Conservation (phyloP, 2,888 invertebrate species). For the Leptothorax acervorum region DNA sequence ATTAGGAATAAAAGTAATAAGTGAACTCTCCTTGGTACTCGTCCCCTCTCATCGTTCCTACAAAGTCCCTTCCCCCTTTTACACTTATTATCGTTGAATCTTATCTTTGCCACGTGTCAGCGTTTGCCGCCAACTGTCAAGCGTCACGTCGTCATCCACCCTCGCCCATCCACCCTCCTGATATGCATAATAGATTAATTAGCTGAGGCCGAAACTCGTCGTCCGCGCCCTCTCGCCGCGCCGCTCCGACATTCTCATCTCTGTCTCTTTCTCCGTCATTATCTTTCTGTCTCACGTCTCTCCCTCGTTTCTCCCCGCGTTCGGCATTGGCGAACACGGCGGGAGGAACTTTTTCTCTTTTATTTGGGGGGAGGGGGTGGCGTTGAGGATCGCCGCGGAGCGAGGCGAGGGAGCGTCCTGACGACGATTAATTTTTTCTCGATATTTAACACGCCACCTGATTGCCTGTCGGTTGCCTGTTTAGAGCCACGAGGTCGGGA, state of each 20-base stretch:
- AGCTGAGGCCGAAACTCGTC: constrained; percentile 69
- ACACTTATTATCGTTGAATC: constrained; percentile 9
- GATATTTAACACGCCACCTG: constrained; percentile 82
- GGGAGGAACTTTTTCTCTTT: background rate
- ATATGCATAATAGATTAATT: constrained; percentile 61
- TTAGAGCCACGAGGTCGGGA: constrained; percentile 99
- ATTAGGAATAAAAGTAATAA: constrained; percentile 4
- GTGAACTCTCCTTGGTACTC: background rate
- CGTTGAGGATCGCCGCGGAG: constrained; percentile 49
- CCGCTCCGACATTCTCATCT: constrained; percentile 65
- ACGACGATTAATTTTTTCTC: constrained; percentile 69
- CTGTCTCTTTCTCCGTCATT: constrained; percentile 29
- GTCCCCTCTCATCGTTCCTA: background rate
- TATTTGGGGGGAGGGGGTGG: background rate
- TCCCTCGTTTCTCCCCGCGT: constrained; percentile 17
- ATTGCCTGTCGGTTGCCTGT: constrained; percentile 87
- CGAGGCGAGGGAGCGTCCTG: constrained; percentile 74
- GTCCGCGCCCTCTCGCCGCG: constrained; percentile 79
- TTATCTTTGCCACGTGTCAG: background rate
- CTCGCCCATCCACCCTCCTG: constrained; percentile 25
- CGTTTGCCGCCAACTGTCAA: background rate
- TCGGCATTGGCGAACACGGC: background rate
- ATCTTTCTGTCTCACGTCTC: constrained; percentile 30
- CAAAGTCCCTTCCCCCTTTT: background rate
- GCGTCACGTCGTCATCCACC: constrained; percentile 5